phyloP scores from a whole-genome alignment of 2,888 invertebrate species.

The Panorpa germanica region DNA sequence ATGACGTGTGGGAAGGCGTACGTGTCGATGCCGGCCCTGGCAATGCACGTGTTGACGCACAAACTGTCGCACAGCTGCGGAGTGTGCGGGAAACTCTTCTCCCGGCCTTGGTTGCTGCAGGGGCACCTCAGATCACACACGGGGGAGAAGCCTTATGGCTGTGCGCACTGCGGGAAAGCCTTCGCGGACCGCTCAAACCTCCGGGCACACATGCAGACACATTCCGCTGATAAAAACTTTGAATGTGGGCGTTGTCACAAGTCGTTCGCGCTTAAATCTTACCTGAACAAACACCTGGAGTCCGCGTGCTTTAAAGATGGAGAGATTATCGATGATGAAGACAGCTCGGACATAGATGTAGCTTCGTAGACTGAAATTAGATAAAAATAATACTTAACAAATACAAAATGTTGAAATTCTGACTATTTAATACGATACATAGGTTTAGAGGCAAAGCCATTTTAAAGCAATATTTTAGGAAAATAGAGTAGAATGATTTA shows the following conservation, averaged over 20 bases:
- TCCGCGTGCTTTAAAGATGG: constrained; percentile 62
- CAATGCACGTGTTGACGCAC: constrained; percentile 86
- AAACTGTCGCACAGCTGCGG: constrained; percentile 82
- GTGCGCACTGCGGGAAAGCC: constrained; percentile 82
- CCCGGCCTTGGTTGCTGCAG: constrained; percentile 83
- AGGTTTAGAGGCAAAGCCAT: too few species aligned
- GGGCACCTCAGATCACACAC: constrained; percentile 82
- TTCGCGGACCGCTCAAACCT: constrained; percentile 90
- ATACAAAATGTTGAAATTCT: too few species aligned
- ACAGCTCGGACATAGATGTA: too few species aligned
- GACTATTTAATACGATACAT: too few species aligned
- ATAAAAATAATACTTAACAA: too few species aligned
- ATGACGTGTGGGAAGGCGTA: constrained; percentile 91
- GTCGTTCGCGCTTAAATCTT: constrained; percentile 85
- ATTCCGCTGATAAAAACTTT: constrained; percentile 77
- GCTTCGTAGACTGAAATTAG: too few species aligned
- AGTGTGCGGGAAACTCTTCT: constrained; percentile 87
- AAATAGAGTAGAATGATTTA: too few species aligned
- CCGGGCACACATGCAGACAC: constrained; percentile 89
- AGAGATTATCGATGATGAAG: too few species aligned
- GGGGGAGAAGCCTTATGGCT: constrained; percentile 87
- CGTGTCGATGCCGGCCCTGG: constrained; percentile 93
- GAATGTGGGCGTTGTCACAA: constrained; percentile 74
- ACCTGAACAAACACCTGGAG: constrained; percentile 88
- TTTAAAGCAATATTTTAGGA: too few species aligned